Evolutionary conservation across 2,888 invertebrate genomes (phyloP).

Genomic region (Neoascia interrupta): DNA sequence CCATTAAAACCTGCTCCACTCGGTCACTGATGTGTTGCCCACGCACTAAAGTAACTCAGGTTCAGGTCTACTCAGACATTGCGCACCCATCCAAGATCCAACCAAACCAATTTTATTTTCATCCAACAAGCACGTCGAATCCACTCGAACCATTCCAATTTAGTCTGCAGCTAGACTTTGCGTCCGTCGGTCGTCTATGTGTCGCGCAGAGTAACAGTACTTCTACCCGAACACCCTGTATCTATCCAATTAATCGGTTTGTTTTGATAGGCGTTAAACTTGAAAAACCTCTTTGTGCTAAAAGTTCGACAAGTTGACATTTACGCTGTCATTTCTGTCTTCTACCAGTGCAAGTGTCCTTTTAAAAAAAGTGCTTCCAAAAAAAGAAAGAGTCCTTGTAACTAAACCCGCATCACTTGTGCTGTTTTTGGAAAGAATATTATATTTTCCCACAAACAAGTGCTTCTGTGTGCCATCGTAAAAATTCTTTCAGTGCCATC

Average conservation of each 20-base stretch:
- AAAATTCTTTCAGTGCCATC: conserved; percentile 1
- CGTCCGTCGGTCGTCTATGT: conserved; percentile 43
- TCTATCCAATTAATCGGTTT: conserved; percentile 31
- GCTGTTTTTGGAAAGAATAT: no score
- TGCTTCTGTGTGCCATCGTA: conserved; percentile 10
- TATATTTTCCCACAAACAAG: conserved; percentile 14
- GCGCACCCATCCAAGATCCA: conserved; percentile 13
- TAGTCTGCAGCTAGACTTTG: conserved; percentile 60
- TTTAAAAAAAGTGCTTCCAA: conserved; percentile 23
- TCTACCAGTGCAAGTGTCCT: conserved; percentile 37
- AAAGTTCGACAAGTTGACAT: conserved; percentile 31
- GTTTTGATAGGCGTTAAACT: conserved; percentile 41
- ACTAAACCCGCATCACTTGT: no score
- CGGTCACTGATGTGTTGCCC: neutral
- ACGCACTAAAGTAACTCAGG: conserved; percentile 15
- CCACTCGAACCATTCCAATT: conserved; percentile 46
- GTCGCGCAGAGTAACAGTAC: neutral
- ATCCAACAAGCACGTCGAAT: neutral
- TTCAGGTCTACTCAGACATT: conserved; percentile 12
- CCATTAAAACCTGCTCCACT: conserved; percentile 14
- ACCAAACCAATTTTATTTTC: neutral
- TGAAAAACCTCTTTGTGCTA: conserved; percentile 16
- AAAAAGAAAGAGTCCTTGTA: conserved; percentile 29
- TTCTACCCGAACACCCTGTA: conserved; percentile 10
- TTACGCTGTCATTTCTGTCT: conserved; percentile 4